phyloP scores from a whole-genome alignment of 1,140 invertebrate genomes.

The Octopus sinensis region DNA sequence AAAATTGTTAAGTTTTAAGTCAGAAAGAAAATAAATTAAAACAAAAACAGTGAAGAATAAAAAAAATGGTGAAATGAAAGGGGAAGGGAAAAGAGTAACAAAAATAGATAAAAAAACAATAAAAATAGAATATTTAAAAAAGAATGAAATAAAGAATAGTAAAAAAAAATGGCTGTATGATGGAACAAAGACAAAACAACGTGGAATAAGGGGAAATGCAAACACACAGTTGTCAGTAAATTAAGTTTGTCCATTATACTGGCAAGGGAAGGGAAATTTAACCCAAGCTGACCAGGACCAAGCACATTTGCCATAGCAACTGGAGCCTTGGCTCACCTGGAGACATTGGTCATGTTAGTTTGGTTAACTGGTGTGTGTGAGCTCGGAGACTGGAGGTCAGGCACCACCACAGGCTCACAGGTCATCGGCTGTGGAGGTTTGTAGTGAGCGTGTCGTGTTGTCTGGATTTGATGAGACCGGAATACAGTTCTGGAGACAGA shows the following conservation, averaged over 20 bases:
- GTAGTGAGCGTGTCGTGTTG: constrained; percentile 31
- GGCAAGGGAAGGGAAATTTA: neutral
- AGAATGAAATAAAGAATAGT: neutral
- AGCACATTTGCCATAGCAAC: neutral
- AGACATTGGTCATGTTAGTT: neutral
- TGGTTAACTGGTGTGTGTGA: neutral
- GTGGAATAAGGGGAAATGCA: neutral
- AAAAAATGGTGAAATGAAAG: neutral
- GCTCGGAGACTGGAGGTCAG: neutral
- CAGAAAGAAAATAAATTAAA: neutral
- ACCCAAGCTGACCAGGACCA: neutral
- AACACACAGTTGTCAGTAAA: neutral
- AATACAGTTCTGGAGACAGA: constrained; percentile 17
- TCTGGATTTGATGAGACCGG: constrained; percentile 28
- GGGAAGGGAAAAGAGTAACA: neutral
- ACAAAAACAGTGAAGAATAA: neutral
- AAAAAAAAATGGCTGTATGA: neutral
- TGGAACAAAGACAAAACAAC: neutral
- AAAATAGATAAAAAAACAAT: neutral
- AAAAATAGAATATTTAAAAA: neutral
- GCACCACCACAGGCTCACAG: constrained; percentile 28
- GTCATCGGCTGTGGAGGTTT: constrained; percentile 35
- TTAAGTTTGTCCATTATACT: neutral
- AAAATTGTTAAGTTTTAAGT: neutral
- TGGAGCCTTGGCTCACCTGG: neutral